These are phyloP conservation scores for Teinopalpus imperialis DNA, from an alignment of 2,888 invertebrate species.

Conservation along the genomic window DNA sequence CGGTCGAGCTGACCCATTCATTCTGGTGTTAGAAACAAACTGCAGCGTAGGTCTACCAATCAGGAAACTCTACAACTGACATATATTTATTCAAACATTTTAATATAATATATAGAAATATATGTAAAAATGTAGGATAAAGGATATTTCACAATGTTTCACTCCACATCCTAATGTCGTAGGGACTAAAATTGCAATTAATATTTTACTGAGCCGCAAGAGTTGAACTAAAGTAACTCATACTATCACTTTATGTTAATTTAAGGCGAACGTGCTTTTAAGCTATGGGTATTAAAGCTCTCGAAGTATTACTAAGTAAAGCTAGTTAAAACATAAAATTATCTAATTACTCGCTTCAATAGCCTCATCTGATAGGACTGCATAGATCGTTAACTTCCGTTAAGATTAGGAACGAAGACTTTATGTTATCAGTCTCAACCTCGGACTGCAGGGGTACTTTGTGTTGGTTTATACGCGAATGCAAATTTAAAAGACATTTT, in stretches of 20 bases:
- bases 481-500: neutral
- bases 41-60: too few relatives aligned
- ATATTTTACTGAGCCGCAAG: too few relatives aligned
- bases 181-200: too few relatives aligned
- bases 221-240: too few relatives aligned
- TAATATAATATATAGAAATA: too few relatives aligned
- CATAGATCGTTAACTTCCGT: conserved; percentile 17
- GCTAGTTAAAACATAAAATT: conserved; percentile 1
- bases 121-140: too few relatives aligned
- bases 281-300: neutral
- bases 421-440: conserved; percentile 3
- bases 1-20: too few relatives aligned
- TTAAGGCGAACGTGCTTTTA: neutral
- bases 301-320: neutral
- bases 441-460: conserved; percentile 1
- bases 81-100: too few relatives aligned
- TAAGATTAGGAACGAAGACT: conserved; percentile 5
- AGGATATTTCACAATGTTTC: too few relatives aligned
- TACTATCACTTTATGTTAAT: neutral
- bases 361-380: conserved; percentile 5
- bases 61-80: too few relatives aligned
- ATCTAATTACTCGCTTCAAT: conserved; percentile 3
- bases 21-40: too few relatives aligned
- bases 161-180: too few relatives aligned
- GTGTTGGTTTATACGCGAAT: conserved; percentile 1